phyloP scores from a whole-genome alignment of 2,113 vertebrate genomes.

The Cochlearius cochlearius region DNA sequence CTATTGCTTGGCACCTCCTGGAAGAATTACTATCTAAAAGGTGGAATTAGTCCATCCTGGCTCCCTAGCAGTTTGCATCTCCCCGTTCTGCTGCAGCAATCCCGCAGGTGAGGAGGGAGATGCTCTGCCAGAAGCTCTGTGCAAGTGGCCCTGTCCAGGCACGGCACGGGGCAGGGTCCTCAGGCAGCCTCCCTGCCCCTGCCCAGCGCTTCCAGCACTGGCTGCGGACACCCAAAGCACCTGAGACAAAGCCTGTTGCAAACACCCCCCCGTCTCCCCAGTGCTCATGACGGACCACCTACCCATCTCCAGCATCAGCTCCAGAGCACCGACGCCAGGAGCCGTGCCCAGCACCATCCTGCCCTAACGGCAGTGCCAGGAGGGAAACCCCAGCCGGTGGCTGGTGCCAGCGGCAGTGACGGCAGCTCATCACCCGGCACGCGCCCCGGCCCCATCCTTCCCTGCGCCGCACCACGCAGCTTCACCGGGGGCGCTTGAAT shows the following conservation, averaged over 20 bases:
- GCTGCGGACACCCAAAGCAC: background rate
- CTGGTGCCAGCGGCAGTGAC: fast-evolving
- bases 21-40: background rate
- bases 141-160: background rate
- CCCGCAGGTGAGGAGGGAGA: background rate
- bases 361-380: background rate
- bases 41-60: background rate
- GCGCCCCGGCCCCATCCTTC: background rate
- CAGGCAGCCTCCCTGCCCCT: background rate
- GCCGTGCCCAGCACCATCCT: background rate
- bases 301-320: background rate
- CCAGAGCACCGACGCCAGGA: background rate
- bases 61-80: too few species aligned
- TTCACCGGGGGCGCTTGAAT: fast-evolving
- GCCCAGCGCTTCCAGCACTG: background rate
- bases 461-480: background rate
- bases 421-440: fast-evolving
- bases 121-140: background rate
- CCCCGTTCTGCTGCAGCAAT: background rate
- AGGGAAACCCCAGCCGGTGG: background rate
- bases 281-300: background rate
- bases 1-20: background rate
- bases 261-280: background rate
- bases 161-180: background rate
- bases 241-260: background rate